Percentiles rank a stretch among this genome's conserved stretches.
Conservation (phyloP, 2,113 vertebrate species). For the Myotis lucifugus region DNA sequence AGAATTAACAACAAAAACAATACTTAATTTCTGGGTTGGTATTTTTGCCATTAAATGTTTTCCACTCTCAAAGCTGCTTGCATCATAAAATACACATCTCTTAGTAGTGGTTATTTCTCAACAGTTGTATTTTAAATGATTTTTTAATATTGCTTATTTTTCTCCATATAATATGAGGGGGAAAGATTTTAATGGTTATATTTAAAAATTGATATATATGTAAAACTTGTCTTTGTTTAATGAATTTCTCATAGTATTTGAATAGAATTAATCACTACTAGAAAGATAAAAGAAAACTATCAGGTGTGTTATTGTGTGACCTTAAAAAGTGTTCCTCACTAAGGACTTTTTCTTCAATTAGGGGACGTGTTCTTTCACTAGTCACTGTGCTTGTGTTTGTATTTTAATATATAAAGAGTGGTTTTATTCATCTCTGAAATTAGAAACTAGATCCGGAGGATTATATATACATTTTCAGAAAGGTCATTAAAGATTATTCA, state of each 20-base stretch:
- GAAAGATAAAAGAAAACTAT: not conserved
- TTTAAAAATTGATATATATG: not conserved
- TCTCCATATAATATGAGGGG: not conserved
- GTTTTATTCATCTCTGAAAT: conserved; percentile 41
- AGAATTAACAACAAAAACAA: not conserved
- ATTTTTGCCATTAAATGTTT: conserved; percentile 22
- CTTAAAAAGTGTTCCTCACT: not conserved
- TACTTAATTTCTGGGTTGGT: not conserved
- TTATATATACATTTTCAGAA: not conserved
- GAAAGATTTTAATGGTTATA: not conserved
- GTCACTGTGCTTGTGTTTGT: not conserved
- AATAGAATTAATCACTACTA: conserved; percentile 7
- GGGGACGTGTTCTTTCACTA: not conserved
- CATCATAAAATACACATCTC: not conserved
- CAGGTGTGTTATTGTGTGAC: not conserved
- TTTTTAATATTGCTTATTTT: not conserved
- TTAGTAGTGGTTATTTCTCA: conserved; percentile 19
- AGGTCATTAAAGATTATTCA: not conserved
- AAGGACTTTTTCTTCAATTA: not conserved
- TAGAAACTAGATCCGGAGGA: conserved; percentile 5
- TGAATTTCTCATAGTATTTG: not conserved
- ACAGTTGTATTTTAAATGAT: not conserved
- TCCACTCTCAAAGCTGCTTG: conserved; percentile 5
- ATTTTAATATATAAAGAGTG: not conserved
- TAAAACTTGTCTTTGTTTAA: conserved; percentile 27